Conservation (phyloP, 1,140 invertebrate genomes). For the Brachionus rubens region DNA sequence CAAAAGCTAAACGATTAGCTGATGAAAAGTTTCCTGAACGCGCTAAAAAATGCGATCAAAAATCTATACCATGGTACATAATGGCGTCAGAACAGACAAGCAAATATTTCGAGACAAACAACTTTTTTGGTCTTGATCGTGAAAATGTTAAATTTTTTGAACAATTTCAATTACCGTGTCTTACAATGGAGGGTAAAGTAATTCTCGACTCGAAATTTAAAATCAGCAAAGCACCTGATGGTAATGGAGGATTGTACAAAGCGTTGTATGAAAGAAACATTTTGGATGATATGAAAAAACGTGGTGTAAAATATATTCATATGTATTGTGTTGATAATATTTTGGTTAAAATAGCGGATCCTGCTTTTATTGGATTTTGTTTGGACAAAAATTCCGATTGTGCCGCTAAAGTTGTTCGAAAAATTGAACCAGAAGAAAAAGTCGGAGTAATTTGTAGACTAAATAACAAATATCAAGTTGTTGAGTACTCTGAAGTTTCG, state of each 20-base stretch:
- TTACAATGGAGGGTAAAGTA: slow-evolving; percentile 88
- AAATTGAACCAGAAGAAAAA: slow-evolving; percentile 81
- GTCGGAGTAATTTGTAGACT: slow-evolving; percentile 90
- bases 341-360: slow-evolving; percentile 94
- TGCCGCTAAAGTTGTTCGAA: slow-evolving; percentile 92
- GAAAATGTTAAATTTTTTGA: slow-evolving; percentile 85
- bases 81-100: slow-evolving; percentile 96
- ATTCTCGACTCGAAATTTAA: slow-evolving; percentile 73
- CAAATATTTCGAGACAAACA: slow-evolving; percentile 75
- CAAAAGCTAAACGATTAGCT: slow-evolving; percentile 12
- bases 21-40: not conserved
- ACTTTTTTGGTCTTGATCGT: slow-evolving; percentile 80
- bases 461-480: slow-evolving; percentile 77
- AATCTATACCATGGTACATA: slow-evolving; percentile 73
- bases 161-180: slow-evolving; percentile 87
- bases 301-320: slow-evolving; percentile 86
- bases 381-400: slow-evolving; percentile 81
- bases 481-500: slow-evolving; percentile 97
- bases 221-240: slow-evolving; percentile 83
- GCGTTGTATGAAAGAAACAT: slow-evolving; percentile 72
- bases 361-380: slow-evolving; percentile 91
- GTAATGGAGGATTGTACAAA: slow-evolving; percentile 92
- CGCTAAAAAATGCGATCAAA: slow-evolving; percentile 67
- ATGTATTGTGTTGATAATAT: slow-evolving; percentile 99
- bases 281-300: slow-evolving; percentile 74